Conservation (phyloP, 2,113 vertebrate genomes). For the Zosterops pallidus region DNA sequence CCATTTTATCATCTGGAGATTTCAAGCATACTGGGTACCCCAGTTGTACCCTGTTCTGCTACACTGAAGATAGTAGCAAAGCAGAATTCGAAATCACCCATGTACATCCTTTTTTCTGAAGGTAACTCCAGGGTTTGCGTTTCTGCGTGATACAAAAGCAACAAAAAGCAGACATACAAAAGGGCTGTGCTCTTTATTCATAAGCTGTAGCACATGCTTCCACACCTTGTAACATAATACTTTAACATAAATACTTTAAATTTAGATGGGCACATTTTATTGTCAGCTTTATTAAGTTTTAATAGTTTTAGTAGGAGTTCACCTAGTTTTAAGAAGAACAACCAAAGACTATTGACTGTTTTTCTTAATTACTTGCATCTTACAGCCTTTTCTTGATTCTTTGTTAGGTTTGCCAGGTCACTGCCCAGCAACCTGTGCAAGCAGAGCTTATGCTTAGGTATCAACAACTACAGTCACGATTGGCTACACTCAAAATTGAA, state of each 20-base stretch:
- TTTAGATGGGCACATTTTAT: neutral
- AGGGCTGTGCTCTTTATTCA: neutral
- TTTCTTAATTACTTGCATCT: neutral
- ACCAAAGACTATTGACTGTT: neutral
- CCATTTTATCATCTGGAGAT: neutral
- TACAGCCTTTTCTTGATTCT: constrained; percentile 40
- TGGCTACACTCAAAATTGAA: constrained; percentile 95
- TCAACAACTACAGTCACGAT: constrained; percentile 94
- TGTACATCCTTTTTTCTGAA: neutral
- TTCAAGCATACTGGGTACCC: neutral
- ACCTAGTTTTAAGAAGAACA: neutral
- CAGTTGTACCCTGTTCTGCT: neutral
- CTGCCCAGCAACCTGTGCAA: constrained; percentile 91
- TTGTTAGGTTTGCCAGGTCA: constrained; percentile 91
- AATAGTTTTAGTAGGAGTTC: neutral
- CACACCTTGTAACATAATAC: neutral
- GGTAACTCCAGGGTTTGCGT: neutral
- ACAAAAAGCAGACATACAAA: neutral
- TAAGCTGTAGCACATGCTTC: neutral
- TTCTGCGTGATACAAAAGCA: neutral
- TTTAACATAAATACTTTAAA: neutral
- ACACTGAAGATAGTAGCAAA: neutral
- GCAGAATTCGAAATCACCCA: neutral
- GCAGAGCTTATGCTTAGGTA: constrained; percentile 92
- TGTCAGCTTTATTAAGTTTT: neutral